Evolutionary conservation across 2,113 vertebrate genomes (phyloP), one percentile per base, ranked within the genome.

Genomic region (Phaethon lepturus): DNA sequence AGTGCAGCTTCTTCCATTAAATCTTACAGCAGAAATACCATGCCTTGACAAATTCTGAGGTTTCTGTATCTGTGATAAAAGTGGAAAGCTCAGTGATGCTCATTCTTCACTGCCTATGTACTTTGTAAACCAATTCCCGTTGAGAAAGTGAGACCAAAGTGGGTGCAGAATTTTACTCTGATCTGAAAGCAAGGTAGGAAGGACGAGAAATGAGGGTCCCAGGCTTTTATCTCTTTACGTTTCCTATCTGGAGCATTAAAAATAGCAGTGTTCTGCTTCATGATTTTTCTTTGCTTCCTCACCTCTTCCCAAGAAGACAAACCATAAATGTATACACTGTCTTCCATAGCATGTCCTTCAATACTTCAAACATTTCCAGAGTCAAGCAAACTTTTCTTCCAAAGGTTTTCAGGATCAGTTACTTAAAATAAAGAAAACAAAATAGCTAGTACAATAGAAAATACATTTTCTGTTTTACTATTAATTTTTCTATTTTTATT

Each of bases 61-160:
- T 86, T 96, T 93, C 69, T 82, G 40, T 82, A 82, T 76, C 88
- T 75, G 90, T 91, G 76, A 86, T 92, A 52, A 86, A 95, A 90
- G 75, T 38, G 15, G 59, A 69, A 75, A 71, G 76, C 64, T 89
- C 73, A 47, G 86, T 17, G 67, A 59, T 86, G 72, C 63, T 80
- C 63, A 38, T 88, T 94, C 91, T 69, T 95, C 83, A 83, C 75
- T 62, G 67, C 76, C 60, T 88, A 7, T 40, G 52, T 78, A 53
- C 88, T 92, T 87, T 56, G 91, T 95, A 92, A 92, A 93, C 82
- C 58, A 24, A n/a, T 75, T 95, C 62, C 40, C 1, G 0, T 29
- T 25, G 63, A 72, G 80, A 72, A 75, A 68, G 28, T 60, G 66
- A 95, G 77, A 78, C 44, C 55, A 73, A 76, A 73, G 50, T 22